Evolutionary conservation across 2,797 vertebrate genomes (phyloP), one percentile per base, ranked within the genome.

Genomic region (Cynodonichthys magdalenae): DNA sequence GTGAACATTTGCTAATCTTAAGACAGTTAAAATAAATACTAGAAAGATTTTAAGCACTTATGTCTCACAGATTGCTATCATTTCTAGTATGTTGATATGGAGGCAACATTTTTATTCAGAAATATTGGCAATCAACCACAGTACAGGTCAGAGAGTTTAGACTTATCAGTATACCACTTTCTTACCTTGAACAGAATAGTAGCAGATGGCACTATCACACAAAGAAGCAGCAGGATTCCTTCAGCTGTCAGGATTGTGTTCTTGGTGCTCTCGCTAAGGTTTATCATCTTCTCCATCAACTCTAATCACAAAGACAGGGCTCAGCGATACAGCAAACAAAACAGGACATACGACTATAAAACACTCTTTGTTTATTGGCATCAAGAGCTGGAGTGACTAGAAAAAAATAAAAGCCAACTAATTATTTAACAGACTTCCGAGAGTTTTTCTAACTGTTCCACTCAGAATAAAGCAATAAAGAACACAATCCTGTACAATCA

Each of bases 241-340:
- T 94, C 88, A 6, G 50, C 67, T 1, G 47, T 84, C 62, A 94
- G 87, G 79, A 94, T 90, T 24, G 45, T 75, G 78, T 94, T 93
- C 81, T 94, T 94, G 65, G 74, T 75, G 19, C 12, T 71, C 72
- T 94, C 92, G 0, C 62, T 85, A 45, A 93, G 44, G 69, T 90
- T 65, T 61, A 94, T 73, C 0, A 60, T 76, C 76, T 90, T 93
- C 6, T 60, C 0, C 34, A 91, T 1, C 0, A 86, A 79, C 20
- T 3, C 93, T 94, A 55, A 46, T 3, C 14, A 66, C 5, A 61
- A 2, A 86, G 15, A 72, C 5, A 69, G 17, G 11, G 54, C 49
- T 60, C 27, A 61, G 15, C 28, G 31, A 48, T 53, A 5, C 66
- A 59, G 9, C 7, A 10, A 34, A 34, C 31, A 34, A 34, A 34